Base-by-base conservation (phyloP, 2,888 invertebrate species). In the Xestia c-nigrum region DNA sequence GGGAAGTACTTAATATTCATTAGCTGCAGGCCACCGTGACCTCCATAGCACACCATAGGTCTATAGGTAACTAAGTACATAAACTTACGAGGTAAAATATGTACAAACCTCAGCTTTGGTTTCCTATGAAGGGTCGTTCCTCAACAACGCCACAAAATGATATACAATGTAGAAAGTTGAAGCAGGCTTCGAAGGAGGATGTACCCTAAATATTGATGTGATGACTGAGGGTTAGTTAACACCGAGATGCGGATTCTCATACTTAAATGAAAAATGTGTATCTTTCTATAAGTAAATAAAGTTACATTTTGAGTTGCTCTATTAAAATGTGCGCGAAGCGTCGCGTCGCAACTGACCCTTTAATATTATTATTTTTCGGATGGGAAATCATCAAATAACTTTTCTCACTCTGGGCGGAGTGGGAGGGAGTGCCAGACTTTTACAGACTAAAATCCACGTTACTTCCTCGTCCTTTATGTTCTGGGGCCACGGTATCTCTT, bases 1-100 rank as follows among this genome's bases (percentile, higher is more conserved):
- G 50, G 55, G 57, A 76, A 85, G 76, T 71, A 61, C 43, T 85
- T 47, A 85, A 83, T 85, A 83, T 81, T 85, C 70, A 85, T 81
- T 76, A 81, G 67, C 24, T 81, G 81, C 85, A 80, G 70, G 65
- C 40, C 50, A 80, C 84, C 85, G 40, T 61, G 85, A 85, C 81
- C 81, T 84, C 84, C 68, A 65, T 43, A 55, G 12, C 19, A n/a
- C 55, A 65, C 59, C 14, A 19, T 83, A 69, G n/a, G 57, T 3
- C 57, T n/a, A 46, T 31, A 83, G 21, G 14, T 31, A 46, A 9
- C 21, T 55, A 31, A 31, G 31, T 31, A 59, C 38, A 14, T 47
- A 65, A 1, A 40, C 21, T 38, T 16, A 31, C 2, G 16, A 6
- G 31, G 12, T 31, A 38, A 43, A 75, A 40, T 61, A 52, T 67